Evolutionary conservation across 2,113 vertebrate genomes (phyloP), one percentile per base, ranked within the genome.

Genomic region (Callopanchax toddi): DNA sequence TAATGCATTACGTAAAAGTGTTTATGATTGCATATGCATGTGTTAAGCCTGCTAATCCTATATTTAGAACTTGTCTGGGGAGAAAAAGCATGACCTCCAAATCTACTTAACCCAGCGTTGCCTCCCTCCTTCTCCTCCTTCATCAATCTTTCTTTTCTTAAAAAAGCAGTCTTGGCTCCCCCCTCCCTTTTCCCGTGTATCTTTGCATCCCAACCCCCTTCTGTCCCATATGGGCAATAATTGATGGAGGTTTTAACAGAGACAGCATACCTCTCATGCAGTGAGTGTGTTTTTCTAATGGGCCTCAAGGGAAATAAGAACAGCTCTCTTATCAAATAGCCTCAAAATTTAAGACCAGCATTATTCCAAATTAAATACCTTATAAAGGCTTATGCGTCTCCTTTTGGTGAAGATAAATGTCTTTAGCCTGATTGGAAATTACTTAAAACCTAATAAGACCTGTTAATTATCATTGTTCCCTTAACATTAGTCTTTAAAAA

Each of bases 271-370:
- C 56, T 76, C 64, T 68, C 60, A 74, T 58, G 45, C 23, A 60
- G 15, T n/a, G 45, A 82, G 62, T 52, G 11, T 18, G 12, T 20
- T 17, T 11, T 18, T 64, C 65, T 74, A 82, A 87, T 82, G 76
- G 71, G 74, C 60, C 84, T 70, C 57, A 7, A 42, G 81, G 84
- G 82, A 84, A 86, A 81, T 23, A 1, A 44, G 22, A 46, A 50
- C 12, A 59, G 57, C 21, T 86, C 61, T 55, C 74, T 81, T 77
- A 90, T 87, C 80, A 78, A 81, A 89, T 85, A 85, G 6, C 46
- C 18, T 68, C 65, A 72, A 76, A 77, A 84, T 83, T 70, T 81
- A 85, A 67, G 74, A 65, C 62, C 42, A 2, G 34, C 49, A 60
- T 80, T 58, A 62, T 60, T 72, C 57, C 42, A 71, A 82, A 89